Percentiles rank a stretch among this genome's conserved stretches.
Evolutionary conservation across 1,140 invertebrate genomes (phyloP).

Genomic region (Metaphire vulgaris): DNA sequence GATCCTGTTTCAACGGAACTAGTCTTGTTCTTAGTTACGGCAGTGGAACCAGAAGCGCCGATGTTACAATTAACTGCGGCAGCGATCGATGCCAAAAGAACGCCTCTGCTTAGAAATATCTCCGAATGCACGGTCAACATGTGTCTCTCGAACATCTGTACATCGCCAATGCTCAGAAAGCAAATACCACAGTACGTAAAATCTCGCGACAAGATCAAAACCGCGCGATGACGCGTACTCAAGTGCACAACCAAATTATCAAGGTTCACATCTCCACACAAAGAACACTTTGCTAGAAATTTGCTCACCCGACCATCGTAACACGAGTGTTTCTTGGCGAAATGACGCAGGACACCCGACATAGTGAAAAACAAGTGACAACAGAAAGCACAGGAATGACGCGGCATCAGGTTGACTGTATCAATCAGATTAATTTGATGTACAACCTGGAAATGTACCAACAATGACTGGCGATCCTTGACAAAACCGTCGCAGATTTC

Average conservation of each 20-base stretch:
- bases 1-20: too few relatives aligned
- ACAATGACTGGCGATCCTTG: conserved; percentile 42
- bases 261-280: not conserved
- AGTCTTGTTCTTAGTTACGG: too few relatives aligned
- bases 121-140: not conserved
- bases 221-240: not conserved
- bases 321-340: not conserved
- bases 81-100: not conserved
- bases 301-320: not conserved
- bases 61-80: too few relatives aligned
- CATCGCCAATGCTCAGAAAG: not conserved
- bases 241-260: not conserved
- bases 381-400: not conserved
- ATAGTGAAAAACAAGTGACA: not conserved
- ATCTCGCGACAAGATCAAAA: not conserved
- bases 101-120: not conserved
- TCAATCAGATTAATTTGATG: conserved; percentile 37
- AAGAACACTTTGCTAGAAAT: not conserved
- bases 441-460: conserved; percentile 48
- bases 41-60: too few relatives aligned
- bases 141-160: not conserved
- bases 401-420: not conserved
- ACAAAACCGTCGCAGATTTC: conserved; percentile 49
- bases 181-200: not conserved
- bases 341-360: not conserved